These are phyloP conservation scores for Pocillopora verrucosa DNA, from an alignment of 64 coral and sea anemone genomes.

Conservation along the genomic window DNA sequence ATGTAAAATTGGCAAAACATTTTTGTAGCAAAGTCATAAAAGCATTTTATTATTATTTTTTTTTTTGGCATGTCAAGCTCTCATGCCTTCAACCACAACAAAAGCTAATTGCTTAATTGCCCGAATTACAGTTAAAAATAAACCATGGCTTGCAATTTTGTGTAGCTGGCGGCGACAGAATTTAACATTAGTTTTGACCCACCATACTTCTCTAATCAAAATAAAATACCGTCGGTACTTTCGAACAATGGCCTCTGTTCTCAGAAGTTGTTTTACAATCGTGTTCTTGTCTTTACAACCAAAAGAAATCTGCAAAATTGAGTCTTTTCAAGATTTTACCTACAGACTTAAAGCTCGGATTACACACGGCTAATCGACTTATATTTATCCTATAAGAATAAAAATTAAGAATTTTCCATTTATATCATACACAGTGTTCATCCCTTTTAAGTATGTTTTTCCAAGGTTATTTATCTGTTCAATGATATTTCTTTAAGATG, in stretches of 20 bases:
- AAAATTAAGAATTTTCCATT: no score
- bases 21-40: no score
- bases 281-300: neutral
- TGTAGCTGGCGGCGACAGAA: neutral
- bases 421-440: no score
- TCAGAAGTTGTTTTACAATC: neutral
- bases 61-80: neutral
- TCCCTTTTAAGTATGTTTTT: no score
- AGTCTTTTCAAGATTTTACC: neutral
- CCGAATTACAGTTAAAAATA: conserved; percentile 25
- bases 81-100: neutral
- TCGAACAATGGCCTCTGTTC: neutral
- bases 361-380: neutral
- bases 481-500: no score
- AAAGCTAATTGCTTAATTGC: neutral
- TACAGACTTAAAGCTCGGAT: neutral
- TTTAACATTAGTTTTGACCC: neutral
- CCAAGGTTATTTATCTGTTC: no score
- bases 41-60: neutral
- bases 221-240: neutral
- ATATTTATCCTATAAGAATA: neutral
- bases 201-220: no score
- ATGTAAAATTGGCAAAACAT: neutral
- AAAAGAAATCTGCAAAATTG: neutral
- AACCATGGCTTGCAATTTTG: neutral